Evolutionary conservation across 2,113 vertebrate species (phyloP), one percentile per base, ranked within the genome.

Genomic region (Tetraodon nigroviridis): DNA sequence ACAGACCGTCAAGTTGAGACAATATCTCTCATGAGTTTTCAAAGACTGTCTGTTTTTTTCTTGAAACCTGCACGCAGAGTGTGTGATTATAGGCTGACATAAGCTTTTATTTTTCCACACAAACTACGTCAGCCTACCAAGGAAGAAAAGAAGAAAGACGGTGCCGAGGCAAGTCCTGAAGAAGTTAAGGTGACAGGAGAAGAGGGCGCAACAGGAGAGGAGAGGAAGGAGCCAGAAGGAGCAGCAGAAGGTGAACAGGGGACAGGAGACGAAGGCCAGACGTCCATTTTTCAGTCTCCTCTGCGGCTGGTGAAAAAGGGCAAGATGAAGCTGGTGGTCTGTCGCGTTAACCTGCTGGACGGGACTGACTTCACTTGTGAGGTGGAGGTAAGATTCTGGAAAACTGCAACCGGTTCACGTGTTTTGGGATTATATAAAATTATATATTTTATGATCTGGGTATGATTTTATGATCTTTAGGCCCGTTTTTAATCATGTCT

Each of bases 341-440:
- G 95, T 85, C 93, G 92, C 55, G 93, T 99, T 64, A 79, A 82
- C 52, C 89, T 98, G 46, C 87, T 98, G 57, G 97, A 98, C 40
- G 94, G 94, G 63, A 92, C 80, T 0, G 93, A 95, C 78, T 97
- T 93, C 82, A 86, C 67, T 82, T 98, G 93, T 68, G 94, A 96
- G 60, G 75, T 98, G 59, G 96, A 98, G 96, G 97, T 99, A 72
- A 78, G 74, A 21, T 7, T 20, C 3, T 0, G 2, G 14, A n/a
- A 22, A 53, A 5, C 11, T 13, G 19, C 2, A 42, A 48, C 17
- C 4, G 3, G n/a, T 6, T 16, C 44, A 17, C n/a, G n/a, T 17
- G 15, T 44, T 44, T 44, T 44, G 42, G 1, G 4, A 44, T 44
- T 44, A 1, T 6, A 17, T 44, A 2, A 17, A 4, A 21, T 21